Percentiles rank a stretch among this genome's conserved stretches.
These are phyloP conservation scores for Elephantulus edwardii DNA, from an alignment of 2,113 vertebrate species.

Conservation along the genomic window DNA sequence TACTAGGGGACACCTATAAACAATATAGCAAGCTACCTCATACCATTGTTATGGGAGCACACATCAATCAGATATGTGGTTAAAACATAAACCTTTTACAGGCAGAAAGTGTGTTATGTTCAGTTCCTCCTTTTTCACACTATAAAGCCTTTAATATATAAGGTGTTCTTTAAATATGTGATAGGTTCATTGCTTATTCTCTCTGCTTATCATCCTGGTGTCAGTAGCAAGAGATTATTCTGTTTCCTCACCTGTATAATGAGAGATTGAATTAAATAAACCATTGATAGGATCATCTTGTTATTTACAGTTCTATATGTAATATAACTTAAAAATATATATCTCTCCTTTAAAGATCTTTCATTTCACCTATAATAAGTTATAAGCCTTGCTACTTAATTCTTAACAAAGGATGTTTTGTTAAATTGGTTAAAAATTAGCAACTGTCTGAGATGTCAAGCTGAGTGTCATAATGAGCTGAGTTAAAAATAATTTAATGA, in stretches of 20 bases:
- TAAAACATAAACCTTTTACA: not conserved
- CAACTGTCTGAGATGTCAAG: conserved; percentile 80
- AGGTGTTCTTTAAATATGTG: conserved; percentile 18
- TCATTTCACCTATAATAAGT: conserved; percentile 52
- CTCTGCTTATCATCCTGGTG: not conserved
- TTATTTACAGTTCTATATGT: not conserved
- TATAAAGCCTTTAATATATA: not conserved
- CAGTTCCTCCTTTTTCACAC: not conserved
- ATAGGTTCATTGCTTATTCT: not conserved
- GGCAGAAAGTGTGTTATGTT: not conserved
- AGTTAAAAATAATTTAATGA: conserved; percentile 86
- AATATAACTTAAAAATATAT: conserved; percentile 39
- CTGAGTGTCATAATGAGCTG: conserved; percentile 83
- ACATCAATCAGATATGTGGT: not conserved
- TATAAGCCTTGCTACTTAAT: conserved; percentile 71
- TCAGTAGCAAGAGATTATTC: not conserved
- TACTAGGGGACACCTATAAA: too few species aligned
- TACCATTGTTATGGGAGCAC: not conserved
- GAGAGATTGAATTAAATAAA: not conserved
- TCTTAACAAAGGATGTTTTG: conserved; percentile 76
- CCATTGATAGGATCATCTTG: not conserved
- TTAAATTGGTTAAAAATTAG: conserved; percentile 83
- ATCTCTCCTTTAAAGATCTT: conserved; percentile 49
- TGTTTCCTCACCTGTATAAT: conserved; percentile 2
- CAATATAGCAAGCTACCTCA: not conserved